phyloP scores from a whole-genome alignment of 2,797 vertebrate genomes.

The Pseudochromis fuscus region DNA sequence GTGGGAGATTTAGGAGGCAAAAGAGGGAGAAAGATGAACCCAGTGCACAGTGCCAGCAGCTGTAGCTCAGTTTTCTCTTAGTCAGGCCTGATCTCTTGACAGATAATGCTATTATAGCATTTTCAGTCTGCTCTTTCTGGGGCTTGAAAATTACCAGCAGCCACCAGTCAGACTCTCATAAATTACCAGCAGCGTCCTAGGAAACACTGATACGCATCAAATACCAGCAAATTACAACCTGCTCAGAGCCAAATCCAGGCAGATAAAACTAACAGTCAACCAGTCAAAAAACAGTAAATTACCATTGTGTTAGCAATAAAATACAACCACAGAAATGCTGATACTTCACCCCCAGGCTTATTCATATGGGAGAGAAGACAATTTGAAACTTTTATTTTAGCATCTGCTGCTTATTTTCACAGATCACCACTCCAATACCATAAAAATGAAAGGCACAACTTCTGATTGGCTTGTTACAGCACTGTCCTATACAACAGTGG shows the following conservation, averaged over 20 bases:
- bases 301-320: constrained; percentile 40
- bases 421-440: constrained; percentile 7
- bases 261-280: constrained; percentile 73
- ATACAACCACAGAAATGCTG: constrained; percentile 45
- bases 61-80: constrained; percentile 49
- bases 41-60: constrained; percentile 52
- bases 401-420: constrained; percentile 19
- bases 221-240: constrained; percentile 57
- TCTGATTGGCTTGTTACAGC: background rate
- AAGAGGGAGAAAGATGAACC: constrained; percentile 37
- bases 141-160: constrained; percentile 56
- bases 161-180: constrained; percentile 46
- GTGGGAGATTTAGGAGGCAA: constrained; percentile 24
- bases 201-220: constrained; percentile 56
- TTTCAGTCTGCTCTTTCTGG: constrained; percentile 57
- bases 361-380: constrained; percentile 31
- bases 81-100: constrained; percentile 67
- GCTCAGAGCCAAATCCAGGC: constrained; percentile 56
- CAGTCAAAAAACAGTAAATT: constrained; percentile 57
- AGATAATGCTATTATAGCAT: constrained; percentile 66
- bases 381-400: constrained; percentile 44
- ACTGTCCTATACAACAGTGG: too few species aligned
- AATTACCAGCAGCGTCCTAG: constrained; percentile 56
- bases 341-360: constrained; percentile 61
- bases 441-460: background rate